Base-by-base conservation (phyloP, 2,113 vertebrate genomes). In the Albula goreensis region DNA sequence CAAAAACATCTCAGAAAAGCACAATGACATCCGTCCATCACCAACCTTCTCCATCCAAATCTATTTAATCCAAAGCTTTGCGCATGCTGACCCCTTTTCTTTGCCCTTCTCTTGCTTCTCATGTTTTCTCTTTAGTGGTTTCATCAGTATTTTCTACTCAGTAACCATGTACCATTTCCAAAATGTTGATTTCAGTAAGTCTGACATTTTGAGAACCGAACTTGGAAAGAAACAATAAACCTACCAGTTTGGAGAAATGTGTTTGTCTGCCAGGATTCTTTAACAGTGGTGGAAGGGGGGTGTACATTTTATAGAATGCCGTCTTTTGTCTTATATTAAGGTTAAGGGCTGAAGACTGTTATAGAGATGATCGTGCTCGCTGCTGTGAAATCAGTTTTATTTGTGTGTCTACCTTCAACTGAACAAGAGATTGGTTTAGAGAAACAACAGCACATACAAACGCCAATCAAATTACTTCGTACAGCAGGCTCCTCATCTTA, bases 81-180 rank as follows among this genome's bases (percentile, higher is more conserved):
- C 53, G 56, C 74, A 53, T 86, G 85, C 84, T 87, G 88, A 22
- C 81, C 78, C 6, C 50, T 74, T 7, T 53, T 6, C 80, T 85
- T 78, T 19, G 63, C 82, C 87, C 63, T 41, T 86, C 85, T 50
- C 84, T 66, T 84, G 53, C 84, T 53, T 85, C 56, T 85, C 41
- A 70, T 78, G 17, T 53, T 85, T 81, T 83, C 86, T 86, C 86
- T 89, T 91, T 63, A 66, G 89, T 90, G 91, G 93, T 93, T 91
- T 88, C 90, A 88, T 89, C 88, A 91, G 92, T 89, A 89, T 94
- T 93, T 94, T 94, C 86, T 94, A 94, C 89, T 94, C 89, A 51
- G 79, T 86, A 85, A 85, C 86, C 87, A 84, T 93, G 90, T 93
- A 92, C 93, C 89, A 92, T 91, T 90, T 88, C 52, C 87, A 85